These are phyloP conservation scores for Pagetopsis macropterus DNA, from an alignment of 2,797 vertebrate species.

Conservation along the genomic window DNA sequence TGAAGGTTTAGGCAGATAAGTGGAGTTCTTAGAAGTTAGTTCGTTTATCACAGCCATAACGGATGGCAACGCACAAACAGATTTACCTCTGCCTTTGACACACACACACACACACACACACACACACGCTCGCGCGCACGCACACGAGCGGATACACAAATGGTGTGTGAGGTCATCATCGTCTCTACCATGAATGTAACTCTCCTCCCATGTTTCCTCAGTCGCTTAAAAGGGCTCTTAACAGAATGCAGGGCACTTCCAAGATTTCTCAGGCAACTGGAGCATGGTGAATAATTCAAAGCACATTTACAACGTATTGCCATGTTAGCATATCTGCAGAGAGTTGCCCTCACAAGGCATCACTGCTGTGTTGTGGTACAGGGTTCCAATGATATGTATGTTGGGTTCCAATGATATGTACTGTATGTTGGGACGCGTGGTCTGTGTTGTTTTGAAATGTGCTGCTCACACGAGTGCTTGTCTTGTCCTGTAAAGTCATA, in stretches of 20 bases:
- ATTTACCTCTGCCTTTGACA: slow-evolving; percentile 35
- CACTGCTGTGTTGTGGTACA: slow-evolving; percentile 15
- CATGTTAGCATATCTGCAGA: slow-evolving; percentile 48
- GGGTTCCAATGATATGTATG: too few species aligned
- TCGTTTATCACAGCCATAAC: slow-evolving; percentile 47
- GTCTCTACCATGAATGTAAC: slow-evolving; percentile 38
- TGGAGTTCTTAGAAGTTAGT: slow-evolving; percentile 58
- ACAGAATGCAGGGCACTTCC: slow-evolving; percentile 57
- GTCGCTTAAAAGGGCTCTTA: slow-evolving; percentile 60
- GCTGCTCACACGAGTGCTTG: slow-evolving; percentile 11
- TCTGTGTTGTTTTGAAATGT: slow-evolving; percentile 18
- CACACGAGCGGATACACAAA: slow-evolving; percentile 25
- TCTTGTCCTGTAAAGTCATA: slow-evolving; percentile 22
- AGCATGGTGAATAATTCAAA: slow-evolving; percentile 73
- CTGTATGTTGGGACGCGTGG: slow-evolving; percentile 19
- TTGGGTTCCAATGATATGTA: too few species aligned
- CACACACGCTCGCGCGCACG: slow-evolving; percentile 15
- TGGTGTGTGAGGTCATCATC: slow-evolving; percentile 24
- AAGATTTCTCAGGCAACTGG: slow-evolving; percentile 59
- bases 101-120: slow-evolving; percentile 26
- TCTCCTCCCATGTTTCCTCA: slow-evolving; percentile 51
- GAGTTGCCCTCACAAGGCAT: slow-evolving; percentile 38
- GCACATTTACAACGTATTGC: slow-evolving; percentile 55
- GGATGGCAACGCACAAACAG: slow-evolving; percentile 44
- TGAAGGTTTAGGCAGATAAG: slow-evolving; percentile 42